Conservation (phyloP, 2,797 vertebrate species). For the Alosa sapidissima region DNA sequence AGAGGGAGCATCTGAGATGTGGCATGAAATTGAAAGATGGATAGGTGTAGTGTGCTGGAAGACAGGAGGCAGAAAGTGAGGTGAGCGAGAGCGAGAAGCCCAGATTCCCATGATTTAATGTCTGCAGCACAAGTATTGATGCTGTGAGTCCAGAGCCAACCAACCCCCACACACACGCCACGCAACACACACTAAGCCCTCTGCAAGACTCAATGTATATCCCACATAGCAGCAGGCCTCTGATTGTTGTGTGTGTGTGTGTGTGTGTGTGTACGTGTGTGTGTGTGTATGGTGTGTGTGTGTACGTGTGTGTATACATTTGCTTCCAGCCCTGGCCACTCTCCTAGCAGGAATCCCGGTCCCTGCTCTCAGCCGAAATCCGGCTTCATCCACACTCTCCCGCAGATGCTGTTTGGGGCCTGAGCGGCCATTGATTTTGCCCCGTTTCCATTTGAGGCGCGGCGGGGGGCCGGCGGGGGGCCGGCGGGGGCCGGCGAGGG, state of each 20-base stretch:
- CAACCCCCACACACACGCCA: slow-evolving; percentile 14
- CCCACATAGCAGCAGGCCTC: not conserved
- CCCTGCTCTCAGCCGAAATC: not conserved
- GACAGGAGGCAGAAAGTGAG: not conserved
- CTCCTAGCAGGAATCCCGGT: slow-evolving; percentile 6
- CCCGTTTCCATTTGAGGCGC: slow-evolving; percentile 72
- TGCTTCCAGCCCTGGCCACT: not conserved
- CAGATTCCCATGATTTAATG: slow-evolving; percentile 4
- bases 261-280: not conserved
- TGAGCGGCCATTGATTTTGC: slow-evolving; percentile 70
- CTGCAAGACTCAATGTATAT: not conserved
- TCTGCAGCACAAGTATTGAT: slow-evolving; percentile 11
- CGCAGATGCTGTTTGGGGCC: not conserved
- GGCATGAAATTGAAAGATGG: slow-evolving; percentile 24
- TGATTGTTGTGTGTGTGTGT: not conserved
- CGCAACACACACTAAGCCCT: not conserved
- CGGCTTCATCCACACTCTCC: not conserved
- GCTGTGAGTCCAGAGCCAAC: not conserved
- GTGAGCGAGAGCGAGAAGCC: not conserved
- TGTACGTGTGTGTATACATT: too few relatives aligned
- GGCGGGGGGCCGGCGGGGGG: too few relatives aligned
- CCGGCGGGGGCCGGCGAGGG: too few relatives aligned
- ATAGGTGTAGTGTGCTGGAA: not conserved
- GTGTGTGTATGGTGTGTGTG: too few relatives aligned
- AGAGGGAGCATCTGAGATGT: slow-evolving; percentile 10